Evolutionary conservation across 2,797 vertebrate genomes (phyloP).

Genomic region (Hydrocynus forskahlii): DNA sequence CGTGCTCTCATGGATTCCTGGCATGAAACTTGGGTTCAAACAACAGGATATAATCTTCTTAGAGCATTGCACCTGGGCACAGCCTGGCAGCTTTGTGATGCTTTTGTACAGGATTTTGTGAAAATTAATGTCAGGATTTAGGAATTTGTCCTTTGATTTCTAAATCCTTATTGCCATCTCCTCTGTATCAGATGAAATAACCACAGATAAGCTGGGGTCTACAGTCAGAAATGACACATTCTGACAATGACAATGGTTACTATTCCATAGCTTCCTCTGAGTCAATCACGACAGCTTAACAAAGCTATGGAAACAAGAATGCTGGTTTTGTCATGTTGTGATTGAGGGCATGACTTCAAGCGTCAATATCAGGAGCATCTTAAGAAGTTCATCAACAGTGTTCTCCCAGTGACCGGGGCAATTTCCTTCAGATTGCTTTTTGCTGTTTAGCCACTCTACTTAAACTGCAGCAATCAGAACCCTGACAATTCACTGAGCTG

Average conservation of each 20-base stretch:
- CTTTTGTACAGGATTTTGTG: background rate
- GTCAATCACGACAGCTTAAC: background rate
- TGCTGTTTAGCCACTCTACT: constrained; percentile 31
- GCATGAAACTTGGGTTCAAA: background rate
- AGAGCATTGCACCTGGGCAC: background rate
- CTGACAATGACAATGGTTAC: background rate
- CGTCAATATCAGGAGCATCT: constrained; percentile 35
- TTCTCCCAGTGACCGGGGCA: constrained; percentile 30
- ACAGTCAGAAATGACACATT: background rate
- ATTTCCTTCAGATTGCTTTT: constrained; percentile 47
- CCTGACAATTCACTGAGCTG: constrained; percentile 5
- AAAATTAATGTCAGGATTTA: constrained; percentile 16
- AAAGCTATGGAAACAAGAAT: background rate
- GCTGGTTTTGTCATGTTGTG: constrained; percentile 26
- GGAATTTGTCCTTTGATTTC: background rate
- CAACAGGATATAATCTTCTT: background rate
- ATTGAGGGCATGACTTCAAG: constrained; percentile 29
- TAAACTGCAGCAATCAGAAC: constrained; percentile 26
- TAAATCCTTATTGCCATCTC: background rate
- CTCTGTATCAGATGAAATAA: background rate
- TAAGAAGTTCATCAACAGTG: constrained; percentile 26
- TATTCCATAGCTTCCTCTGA: background rate
- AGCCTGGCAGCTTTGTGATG: background rate
- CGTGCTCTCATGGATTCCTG: background rate
- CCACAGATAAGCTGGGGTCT: background rate